Base-by-base conservation (phyloP, 2,888 invertebrate genomes). In the Sthenelais limicola region DNA sequence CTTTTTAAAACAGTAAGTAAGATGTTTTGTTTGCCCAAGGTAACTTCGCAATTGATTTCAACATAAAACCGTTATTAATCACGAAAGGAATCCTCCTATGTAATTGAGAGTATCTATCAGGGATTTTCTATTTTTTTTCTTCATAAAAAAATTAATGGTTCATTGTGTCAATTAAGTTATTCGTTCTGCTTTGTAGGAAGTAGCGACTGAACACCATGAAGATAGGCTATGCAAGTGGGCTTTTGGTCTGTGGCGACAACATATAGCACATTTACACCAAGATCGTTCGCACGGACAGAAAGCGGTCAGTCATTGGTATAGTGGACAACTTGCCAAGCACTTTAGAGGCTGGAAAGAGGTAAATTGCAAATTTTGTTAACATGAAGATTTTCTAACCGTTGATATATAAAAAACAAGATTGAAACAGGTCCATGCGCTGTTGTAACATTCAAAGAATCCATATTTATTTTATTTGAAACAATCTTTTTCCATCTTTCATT, bases 171-270 rank as follows among this genome's bases (percentile, higher is more conserved):
- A 12, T 43, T 43, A 18, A 43, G 18, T 12, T 43, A 43, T 52
- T 9, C n/a, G n/a, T 43, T n/a, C n/a, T 43, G n/a, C 9, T 21
- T 52, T 21, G 15, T 30, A 70, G 70, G 70, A 70, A 33, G 38
- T 56, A 7, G 70, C 70, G 3, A 43, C 56, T 26, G 70, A 70
- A 35, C 70, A 70, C 51, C 56, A 56, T 38, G 70, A 70, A 30
- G 35, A 38, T n/a, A 38, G 38, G 7, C n/a, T 70, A 18, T 56
- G 56, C 38, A 15, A 32, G 2, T 18, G 15, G 3, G 21, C 28
- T 18, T 30, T 70, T 26, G 28, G 43, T 3, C 2, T 15, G n/a
- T 70, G 70, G 70, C 33, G 24, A n/a, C 3, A 56, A 0, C 47
- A 24, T 18, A 32, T 70, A 3, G 9, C 18, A n/a, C 33, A 51